Conservation (phyloP, 2,113 vertebrate genomes). For the Bos taurus region DNA sequence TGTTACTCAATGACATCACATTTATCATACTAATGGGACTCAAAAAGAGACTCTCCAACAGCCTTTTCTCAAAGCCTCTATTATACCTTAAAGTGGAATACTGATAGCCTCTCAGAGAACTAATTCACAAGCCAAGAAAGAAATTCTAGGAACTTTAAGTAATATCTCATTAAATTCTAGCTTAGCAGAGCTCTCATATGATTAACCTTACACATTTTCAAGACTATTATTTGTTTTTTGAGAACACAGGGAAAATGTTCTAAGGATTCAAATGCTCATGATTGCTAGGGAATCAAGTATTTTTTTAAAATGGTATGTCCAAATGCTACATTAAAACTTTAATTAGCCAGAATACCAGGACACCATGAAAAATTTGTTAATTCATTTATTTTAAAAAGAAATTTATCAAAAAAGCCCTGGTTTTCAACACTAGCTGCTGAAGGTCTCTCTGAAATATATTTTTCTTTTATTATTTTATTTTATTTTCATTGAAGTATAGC, state of each 20-base stretch:
- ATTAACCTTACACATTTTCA: constrained; percentile 36
- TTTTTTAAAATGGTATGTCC: constrained; percentile 11
- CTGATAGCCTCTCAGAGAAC: not conserved
- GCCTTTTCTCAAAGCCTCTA: not conserved
- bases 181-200: not conserved
- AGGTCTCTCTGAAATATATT: not conserved
- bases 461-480: not conserved
- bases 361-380: not conserved
- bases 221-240: constrained; percentile 16
- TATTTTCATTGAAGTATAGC: not conserved
- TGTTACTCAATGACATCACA: not conserved
- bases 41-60: not conserved
- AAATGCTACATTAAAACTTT: constrained; percentile 13
- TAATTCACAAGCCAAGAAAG: constrained; percentile 17
- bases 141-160: not conserved
- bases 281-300: not conserved
- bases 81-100: constrained; percentile 18
- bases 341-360: constrained; percentile 10
- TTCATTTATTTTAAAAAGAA: constrained; percentile 23
- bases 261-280: not conserved
- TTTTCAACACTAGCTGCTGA: not conserved
- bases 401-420: not conserved
- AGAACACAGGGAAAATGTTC: not conserved
- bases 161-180: constrained; percentile 43
- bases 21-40: not conserved